Conservation (phyloP, 2,113 vertebrate species). For the Actenoides lindsayi region DNA sequence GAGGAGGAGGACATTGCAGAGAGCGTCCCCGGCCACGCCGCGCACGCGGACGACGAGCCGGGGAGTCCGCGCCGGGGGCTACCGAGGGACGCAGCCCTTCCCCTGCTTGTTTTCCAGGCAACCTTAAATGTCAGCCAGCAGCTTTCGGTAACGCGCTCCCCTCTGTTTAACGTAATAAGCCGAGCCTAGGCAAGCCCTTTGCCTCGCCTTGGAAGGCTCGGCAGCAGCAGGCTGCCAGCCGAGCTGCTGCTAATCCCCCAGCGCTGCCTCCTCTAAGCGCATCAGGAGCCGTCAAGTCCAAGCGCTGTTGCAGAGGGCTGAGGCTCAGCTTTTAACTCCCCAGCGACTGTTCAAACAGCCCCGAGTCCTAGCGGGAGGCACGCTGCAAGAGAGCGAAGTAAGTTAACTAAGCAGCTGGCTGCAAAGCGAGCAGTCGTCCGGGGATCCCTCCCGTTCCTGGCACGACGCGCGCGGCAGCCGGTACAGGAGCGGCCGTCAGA, state of each 20-base stretch:
- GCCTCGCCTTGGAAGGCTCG: neutral
- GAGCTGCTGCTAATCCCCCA: neutral
- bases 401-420: neutral
- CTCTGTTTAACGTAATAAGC: neutral
- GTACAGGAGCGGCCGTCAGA: neutral
- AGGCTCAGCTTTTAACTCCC: neutral
- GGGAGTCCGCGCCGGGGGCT: fast-evolving
- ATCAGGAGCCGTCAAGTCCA: neutral
- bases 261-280: neutral
- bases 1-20: neutral
- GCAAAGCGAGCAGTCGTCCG: neutral
- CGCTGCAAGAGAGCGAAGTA: neutral
- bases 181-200: neutral
- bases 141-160: neutral
- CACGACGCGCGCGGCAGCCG: neutral
- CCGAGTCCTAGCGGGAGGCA: neutral
- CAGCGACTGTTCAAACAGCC: neutral
- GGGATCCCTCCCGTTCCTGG: neutral
- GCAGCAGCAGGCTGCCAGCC: neutral
- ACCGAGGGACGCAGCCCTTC: neutral
- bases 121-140: neutral
- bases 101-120: neutral
- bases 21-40: neutral
- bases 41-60: neutral
- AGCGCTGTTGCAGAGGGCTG: neutral